Evolutionary conservation across 1,140 invertebrate genomes (phyloP), one percentile per base, ranked within the genome.

Genomic region (Melitaea cinxia): DNA sequence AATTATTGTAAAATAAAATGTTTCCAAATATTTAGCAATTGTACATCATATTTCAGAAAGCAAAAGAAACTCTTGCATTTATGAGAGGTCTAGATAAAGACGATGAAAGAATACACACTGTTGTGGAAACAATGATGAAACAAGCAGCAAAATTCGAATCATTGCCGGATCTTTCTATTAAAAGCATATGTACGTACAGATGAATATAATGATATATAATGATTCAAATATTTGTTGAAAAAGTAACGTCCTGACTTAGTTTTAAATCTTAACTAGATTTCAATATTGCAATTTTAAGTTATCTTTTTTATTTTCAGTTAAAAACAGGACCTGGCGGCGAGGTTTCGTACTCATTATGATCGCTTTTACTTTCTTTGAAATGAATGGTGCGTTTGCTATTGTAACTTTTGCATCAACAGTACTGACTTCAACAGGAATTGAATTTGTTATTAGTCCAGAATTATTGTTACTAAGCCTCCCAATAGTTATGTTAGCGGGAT

Each of bases 391-490:
- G 2, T 72, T 70, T 24, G 68, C 61, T 2, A 70, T 78, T 3
- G 58, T 63, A 17, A 76, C 68, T 0, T 76, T 72, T 15, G 77
- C 77, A 1, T 76, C 77, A 2, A 67, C 60, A 5, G 72, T 86
- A 14, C 60, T 88, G 6, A 53, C 50, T 7, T 52, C 73, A 1
- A 78, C 81, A 2, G 81, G 80, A 6, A 69, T 77, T 12, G 55
- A 71, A 6, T 70, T 77, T 21, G 65, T 52, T 1, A 53, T 88
- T 14, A 78, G 75, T 17, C 78, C 83, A 7, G 81, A 89, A 3
- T 42, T 86, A 17, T 76, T 81, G 50, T 60, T 78, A 2, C 30
- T 87, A 0, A 78, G 76, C 39, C 72, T 87, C 33, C 86, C 85
- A 1, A 45, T 74, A 0, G 66, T 84, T 3, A 77, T 85, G 79